phyloP scores from a whole-genome alignment of 2,888 invertebrate species.

The Euclidia mi region DNA sequence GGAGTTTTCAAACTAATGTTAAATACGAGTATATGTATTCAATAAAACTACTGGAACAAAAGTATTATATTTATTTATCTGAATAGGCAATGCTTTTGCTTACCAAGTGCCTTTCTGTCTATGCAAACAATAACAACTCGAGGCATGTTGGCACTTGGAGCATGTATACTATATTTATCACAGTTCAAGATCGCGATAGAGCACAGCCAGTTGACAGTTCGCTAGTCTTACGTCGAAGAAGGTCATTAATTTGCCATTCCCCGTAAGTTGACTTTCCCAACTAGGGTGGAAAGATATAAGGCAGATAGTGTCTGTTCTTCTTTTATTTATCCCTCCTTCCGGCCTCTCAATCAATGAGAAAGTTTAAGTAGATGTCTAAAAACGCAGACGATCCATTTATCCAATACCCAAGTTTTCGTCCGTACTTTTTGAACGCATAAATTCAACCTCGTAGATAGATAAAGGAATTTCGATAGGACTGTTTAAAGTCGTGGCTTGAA shows the following conservation, averaged over 20 bases:
- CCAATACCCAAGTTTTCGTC: neutral
- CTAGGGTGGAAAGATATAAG: conserved; percentile 11
- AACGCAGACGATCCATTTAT: conserved; percentile 1
- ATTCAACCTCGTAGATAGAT: conserved; percentile 3
- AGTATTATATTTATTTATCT: neutral
- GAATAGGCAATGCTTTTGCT: conserved; percentile 11
- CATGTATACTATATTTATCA: conserved; percentile 20
- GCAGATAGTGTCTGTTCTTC: conserved; percentile 9
- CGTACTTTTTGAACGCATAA: conserved; percentile 3
- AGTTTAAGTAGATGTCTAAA: conserved; percentile 6
- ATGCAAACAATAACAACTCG: conserved; percentile 13
- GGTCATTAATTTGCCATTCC: conserved; percentile 31
- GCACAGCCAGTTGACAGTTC: conserved; percentile 27
- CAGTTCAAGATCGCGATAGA: conserved; percentile 22
- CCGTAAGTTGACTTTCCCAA: conserved; percentile 16
- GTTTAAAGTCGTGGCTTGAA: neutral
- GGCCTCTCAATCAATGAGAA: conserved; percentile 9
- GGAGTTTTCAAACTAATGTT: no score
- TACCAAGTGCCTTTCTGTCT: conserved; percentile 7
- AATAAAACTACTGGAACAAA: neutral
- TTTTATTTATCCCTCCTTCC: conserved; percentile 5
- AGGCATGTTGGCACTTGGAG: conserved; percentile 9
- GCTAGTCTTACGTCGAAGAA: conserved; percentile 23
- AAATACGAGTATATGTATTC: no score
- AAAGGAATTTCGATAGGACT: neutral